Evolutionary conservation across 2,797 vertebrate species (phyloP).

Genomic region (Poeciliopsis infans): DNA sequence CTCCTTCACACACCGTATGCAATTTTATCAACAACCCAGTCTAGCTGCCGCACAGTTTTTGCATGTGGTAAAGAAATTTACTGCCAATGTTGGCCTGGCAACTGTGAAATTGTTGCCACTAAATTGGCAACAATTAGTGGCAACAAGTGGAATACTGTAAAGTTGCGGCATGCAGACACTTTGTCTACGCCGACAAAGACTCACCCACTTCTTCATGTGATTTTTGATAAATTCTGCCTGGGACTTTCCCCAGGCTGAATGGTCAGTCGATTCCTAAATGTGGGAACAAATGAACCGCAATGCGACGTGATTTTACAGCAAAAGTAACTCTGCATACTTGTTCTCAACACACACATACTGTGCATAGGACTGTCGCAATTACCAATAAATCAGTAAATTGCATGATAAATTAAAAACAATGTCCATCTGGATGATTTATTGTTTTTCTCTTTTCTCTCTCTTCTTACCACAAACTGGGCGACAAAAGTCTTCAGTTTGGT

Average conservation of each 20-base stretch:
- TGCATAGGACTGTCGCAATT: too few relatives aligned
- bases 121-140: not conserved
- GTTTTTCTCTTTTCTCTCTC: too few relatives aligned
- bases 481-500: too few relatives aligned
- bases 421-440: too few relatives aligned
- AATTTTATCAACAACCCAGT: not conserved
- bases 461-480: too few relatives aligned
- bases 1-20: not conserved
- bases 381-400: too few relatives aligned
- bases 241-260: not conserved
- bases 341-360: not conserved
- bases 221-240: not conserved
- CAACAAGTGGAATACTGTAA: not conserved
- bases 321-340: not conserved
- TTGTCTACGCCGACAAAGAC: not conserved
- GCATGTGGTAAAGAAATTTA: not conserved
- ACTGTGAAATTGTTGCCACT: not conserved
- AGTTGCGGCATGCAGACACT: not conserved
- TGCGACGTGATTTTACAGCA: not conserved
- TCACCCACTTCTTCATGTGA: not conserved
- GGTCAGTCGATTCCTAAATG: not conserved
- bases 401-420: too few relatives aligned
- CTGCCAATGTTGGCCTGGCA: not conserved
- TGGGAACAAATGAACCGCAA: not conserved
- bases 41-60: not conserved